A percentile compares a stretch with the other conserved stretches of the same genome.
These are phyloP conservation scores for Drosophila subquinaria DNA, from an alignment of 2,888 invertebrate genomes.

Conservation along the genomic window DNA sequence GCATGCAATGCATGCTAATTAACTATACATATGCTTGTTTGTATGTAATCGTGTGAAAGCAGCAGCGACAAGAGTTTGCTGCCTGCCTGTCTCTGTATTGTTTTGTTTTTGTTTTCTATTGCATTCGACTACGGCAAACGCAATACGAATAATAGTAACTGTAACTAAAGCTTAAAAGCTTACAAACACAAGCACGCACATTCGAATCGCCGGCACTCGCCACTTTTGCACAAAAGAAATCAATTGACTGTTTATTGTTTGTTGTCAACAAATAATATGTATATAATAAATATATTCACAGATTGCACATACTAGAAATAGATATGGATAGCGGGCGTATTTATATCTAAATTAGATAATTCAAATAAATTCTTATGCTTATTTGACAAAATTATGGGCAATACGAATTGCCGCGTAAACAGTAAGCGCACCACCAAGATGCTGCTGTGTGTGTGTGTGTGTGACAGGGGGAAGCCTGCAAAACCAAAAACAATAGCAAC, in stretches of 20 bases:
- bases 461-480: conserved; percentile 25
- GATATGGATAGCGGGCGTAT: not conserved
- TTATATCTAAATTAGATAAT: not conserved
- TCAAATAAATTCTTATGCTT: not conserved
- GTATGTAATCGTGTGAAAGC: not conserved
- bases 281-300: not conserved
- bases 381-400: not conserved
- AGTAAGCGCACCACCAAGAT: conserved; percentile 24
- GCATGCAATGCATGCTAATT: conserved; percentile 12
- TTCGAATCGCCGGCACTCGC: conserved; percentile 24
- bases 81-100: conserved; percentile 21
- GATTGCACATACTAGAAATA: conserved; percentile 4
- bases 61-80: not conserved
- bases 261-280: conserved; percentile 3
- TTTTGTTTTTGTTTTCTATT: conserved; percentile 48
- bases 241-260: conserved; percentile 20
- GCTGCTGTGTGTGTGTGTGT: not conserved
- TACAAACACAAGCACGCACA: not conserved
- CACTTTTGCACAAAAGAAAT: not conserved
- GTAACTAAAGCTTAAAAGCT: conserved; percentile 23
- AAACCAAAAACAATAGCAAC: conserved; percentile 11
- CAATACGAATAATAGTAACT: conserved; percentile 16
- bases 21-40: conserved; percentile 1
- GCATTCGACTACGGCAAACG: conserved; percentile 15
- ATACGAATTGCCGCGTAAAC: conserved; percentile 48